Base-by-base conservation (phyloP, 2,888 invertebrate genomes). In the Geophilus truncorum region DNA sequence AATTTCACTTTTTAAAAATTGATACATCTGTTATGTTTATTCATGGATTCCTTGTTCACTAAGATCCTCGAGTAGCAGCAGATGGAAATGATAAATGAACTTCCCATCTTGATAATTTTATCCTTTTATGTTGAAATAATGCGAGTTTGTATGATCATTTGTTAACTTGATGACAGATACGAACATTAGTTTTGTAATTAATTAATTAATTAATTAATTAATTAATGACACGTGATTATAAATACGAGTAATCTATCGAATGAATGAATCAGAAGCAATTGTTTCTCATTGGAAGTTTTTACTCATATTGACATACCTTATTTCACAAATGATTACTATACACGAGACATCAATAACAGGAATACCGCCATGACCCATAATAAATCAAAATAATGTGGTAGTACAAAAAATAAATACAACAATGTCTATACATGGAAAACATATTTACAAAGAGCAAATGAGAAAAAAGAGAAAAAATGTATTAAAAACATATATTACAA, bases 381-480 rank as follows among this genome's bases (percentile, higher is more conserved):
- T 45, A 45, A 70, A 23, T 70, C 70, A 70, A 70, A 70, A 70
- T 70, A 70, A 70, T 28, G 23, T 70, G 28, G 70, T 70, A 25
- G 70, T 70, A 70, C 70, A 70, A 70, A 70, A 70, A 70, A 70
- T 70, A 70, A 70, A 70, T 70, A 70, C 70, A 70, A 28, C n/a
- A 51, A 51, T 51, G 51, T 70, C 70, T 70, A 70, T 70, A 70
- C 70, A 25, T 70, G 9, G 28, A 70, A 70, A 70, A 70, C 28
- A 70, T 70, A 70, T 70, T 70, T 70, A 70, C 70, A 70, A 51
- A 70, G 7, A 25, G 70, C 70, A 70, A 70, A 51, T 51, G 51
- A 70, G 70, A 25, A 12, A 28, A 23, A 1, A 28, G 57, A 28
- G 25, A 23, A 70, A 70, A 70, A 28, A 12, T 23, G 51, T 45